A percentile compares a stretch with the other conserved stretches of the same genome.
phyloP scores from a whole-genome alignment of 2,113 vertebrate genomes.

The Tautogolabrus adspersus region DNA sequence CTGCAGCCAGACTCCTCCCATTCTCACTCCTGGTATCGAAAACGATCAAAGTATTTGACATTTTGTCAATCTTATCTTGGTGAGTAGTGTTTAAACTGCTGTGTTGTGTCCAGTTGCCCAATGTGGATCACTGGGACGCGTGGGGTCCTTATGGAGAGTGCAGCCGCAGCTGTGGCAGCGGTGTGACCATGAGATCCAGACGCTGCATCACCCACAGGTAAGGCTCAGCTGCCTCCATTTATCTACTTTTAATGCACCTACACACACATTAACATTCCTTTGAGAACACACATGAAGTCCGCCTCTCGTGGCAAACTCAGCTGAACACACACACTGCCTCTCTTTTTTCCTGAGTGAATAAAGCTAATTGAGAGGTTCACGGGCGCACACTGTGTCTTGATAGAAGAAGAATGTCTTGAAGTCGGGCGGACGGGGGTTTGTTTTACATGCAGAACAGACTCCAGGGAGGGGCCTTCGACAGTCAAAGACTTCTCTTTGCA shows the following conservation, averaged over 20 bases:
- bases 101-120: slow-evolving; percentile 63
- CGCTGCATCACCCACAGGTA: slow-evolving; percentile 90
- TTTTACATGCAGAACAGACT: slow-evolving; percentile 28
- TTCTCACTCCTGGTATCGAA: too few species aligned
- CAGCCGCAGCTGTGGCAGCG: slow-evolving; percentile 92
- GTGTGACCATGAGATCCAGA: slow-evolving; percentile 87
- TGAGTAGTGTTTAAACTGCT: neutral
- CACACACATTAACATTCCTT: neutral
- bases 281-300: neutral
- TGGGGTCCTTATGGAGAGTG: slow-evolving; percentile 92
- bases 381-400: slow-evolving; percentile 31
- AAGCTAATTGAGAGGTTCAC: slow-evolving; percentile 48
- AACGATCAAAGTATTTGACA: too few species aligned
- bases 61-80: too few species aligned
- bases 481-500: slow-evolving; percentile 30
- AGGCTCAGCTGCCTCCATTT: neutral
- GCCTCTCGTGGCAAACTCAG: neutral
- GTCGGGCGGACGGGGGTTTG: slow-evolving; percentile 40
- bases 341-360: slow-evolving; percentile 20
- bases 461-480: slow-evolving; percentile 45
- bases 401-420: slow-evolving; percentile 47
- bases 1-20: too few species aligned
- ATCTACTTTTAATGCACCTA: neutral
- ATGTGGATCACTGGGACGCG: slow-evolving; percentile 86
- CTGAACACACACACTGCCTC: slow-evolving; percentile 18